phyloP scores from a whole-genome alignment of 2,113 vertebrate genomes.

The Gallinago undulata region DNA sequence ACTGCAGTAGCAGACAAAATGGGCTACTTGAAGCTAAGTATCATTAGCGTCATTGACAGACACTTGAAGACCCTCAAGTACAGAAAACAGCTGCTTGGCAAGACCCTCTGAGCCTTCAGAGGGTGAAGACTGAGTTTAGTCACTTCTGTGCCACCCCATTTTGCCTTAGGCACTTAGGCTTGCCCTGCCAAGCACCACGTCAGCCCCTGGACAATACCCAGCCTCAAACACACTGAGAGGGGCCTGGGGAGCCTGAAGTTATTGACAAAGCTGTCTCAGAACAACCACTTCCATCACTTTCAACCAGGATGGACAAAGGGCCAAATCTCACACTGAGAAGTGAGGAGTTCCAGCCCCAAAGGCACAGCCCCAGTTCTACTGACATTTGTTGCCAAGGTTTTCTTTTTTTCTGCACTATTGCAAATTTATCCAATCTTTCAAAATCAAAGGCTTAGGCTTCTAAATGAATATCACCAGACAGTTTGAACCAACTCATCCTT shows the following conservation, averaged over 20 bases:
- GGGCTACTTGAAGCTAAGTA: not conserved
- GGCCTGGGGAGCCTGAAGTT: not conserved
- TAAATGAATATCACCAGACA: not conserved
- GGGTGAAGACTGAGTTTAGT: not conserved
- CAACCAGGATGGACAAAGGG: not conserved
- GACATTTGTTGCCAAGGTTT: not conserved
- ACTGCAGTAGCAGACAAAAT: fast-evolving
- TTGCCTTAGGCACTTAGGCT: not conserved
- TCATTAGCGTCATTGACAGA: not conserved
- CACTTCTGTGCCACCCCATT: not conserved
- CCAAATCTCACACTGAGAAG: not conserved
- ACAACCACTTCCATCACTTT: not conserved
- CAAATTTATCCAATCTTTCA: not conserved
- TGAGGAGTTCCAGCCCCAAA: not conserved
- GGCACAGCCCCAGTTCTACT: not conserved
- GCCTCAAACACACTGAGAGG: too few relatives aligned
- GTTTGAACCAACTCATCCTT: not conserved
- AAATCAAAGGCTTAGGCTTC: not conserved
- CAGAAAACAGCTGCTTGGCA: not conserved
- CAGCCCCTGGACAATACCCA: not conserved
- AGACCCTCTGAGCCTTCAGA: not conserved
- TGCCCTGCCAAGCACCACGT: fast-evolving
- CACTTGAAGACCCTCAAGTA: not conserved
- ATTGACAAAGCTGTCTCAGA: not conserved
- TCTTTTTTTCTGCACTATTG: not conserved